phyloP scores from a whole-genome alignment of 2,797 vertebrate species.

The Cetoscarus ocellatus region DNA sequence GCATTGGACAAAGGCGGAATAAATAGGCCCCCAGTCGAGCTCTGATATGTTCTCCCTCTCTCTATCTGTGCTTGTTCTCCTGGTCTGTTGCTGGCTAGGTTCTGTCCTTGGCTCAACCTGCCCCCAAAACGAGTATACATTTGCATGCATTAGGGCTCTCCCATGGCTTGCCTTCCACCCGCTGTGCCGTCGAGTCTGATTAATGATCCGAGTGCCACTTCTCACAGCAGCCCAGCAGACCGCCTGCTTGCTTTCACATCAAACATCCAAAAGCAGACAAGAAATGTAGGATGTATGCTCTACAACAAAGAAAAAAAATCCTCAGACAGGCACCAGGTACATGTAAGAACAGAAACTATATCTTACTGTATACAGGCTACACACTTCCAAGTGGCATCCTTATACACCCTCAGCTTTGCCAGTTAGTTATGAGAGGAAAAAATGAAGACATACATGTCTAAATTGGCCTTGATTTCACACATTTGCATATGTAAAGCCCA shows the following conservation, averaged over 20 bases:
- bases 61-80: conserved; percentile 15
- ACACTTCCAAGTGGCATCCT: too few relatives aligned
- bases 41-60: conserved; percentile 42
- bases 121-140: conserved; percentile 82
- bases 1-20: conserved; percentile 37
- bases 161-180: conserved; percentile 81
- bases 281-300: conserved; percentile 36
- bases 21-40: conserved; percentile 21
- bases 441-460: too few relatives aligned
- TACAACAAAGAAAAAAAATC: conserved; percentile 3
- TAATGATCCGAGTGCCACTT: conserved; percentile 83
- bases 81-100: conserved; percentile 56
- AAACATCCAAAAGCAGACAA: conserved; percentile 58
- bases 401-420: conserved; percentile 2
- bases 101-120: conserved; percentile 83
- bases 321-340: neutral
- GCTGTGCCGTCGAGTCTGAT: conserved; percentile 82
- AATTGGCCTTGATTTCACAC: too few relatives aligned
- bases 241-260: conserved; percentile 66
- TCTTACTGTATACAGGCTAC: neutral
- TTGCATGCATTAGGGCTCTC: conserved; percentile 86
- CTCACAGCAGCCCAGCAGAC: conserved; percentile 69
- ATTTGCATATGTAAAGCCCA: too few relatives aligned
- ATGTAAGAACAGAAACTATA: neutral
- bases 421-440: neutral